Evolutionary conservation across 2,113 vertebrate species (phyloP), one percentile per base, ranked within the genome.

Genomic region (Hylia prasina): DNA sequence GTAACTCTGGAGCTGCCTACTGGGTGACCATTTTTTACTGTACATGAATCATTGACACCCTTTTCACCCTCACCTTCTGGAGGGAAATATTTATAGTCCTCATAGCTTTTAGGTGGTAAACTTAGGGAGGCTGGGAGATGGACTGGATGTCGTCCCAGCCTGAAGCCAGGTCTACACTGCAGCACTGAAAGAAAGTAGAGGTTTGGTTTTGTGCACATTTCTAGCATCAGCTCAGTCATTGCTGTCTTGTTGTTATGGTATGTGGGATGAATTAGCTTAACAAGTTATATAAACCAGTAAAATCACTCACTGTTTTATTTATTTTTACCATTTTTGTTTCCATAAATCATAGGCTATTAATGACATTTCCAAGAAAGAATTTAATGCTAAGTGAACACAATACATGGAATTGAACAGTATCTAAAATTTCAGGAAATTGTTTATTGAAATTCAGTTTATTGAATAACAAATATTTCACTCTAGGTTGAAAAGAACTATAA

Each of bases 371-470:
- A 85, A 88, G 23, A 0, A 1, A 90, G 25, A 40, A 16, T 54
- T 69, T 81, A 70, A 70, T 69, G 83, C 25, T 54, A 33, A 28
- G 13, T 61, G 66, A 88, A 63, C 14, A 58, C 9, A 23, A 12
- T n/a, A 35, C 8, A 3, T 73, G 33, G 31, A 89, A 80, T 24
- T 64, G 33, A 54, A n/a, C 6, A 35, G 2, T 45, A 93, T 68
- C 61, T 84, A 79, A 44, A 51, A 95, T 81, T 69, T 94, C 48
- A 80, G 82, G 94, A 80, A 87, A 76, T 2, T 66, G 40, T 90
- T 96, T 84, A 54, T 91, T 95, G 57, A 94, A 58, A n/a, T n/a
- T n/a, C 2, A 69, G 40, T 90, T 96, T 84, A 54, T 91, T 95
- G 57, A 94, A 58, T 87, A 94, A 39, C 33, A 96, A 92, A 75